phyloP scores from a whole-genome alignment of 2,888 invertebrate species.

The Eutolmus rufibarbis region DNA sequence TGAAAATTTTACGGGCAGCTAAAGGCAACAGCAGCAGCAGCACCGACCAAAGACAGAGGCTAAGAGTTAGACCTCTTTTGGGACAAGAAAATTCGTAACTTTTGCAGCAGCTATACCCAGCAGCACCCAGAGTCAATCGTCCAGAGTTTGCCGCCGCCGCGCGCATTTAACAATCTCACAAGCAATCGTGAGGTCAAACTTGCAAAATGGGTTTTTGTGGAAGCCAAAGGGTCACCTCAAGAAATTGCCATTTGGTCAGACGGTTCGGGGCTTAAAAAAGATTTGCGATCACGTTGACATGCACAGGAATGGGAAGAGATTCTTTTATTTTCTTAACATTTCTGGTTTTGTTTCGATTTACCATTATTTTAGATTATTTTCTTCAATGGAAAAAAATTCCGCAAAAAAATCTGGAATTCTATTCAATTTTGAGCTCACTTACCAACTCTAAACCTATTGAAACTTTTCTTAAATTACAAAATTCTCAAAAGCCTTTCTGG shows the following conservation, averaged over 20 bases:
- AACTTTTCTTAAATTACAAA: not conserved
- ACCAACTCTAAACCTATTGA: not conserved
- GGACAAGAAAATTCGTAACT: not conserved
- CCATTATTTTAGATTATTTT: too few relatives aligned
- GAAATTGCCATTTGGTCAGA: slow-evolving; percentile 22
- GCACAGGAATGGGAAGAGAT: not conserved
- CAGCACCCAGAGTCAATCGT: not conserved
- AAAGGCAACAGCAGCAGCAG: too few relatives aligned
- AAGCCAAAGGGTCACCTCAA: slow-evolving; percentile 24
- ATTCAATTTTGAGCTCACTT: not conserved
- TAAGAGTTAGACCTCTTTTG: not conserved
- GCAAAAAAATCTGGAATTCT: not conserved
- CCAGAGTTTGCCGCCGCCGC: not conserved
- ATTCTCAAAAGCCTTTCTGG: not conserved
- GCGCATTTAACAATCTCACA: slow-evolving; percentile 3
- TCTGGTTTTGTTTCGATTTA: not conserved
- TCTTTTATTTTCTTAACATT: not conserved
- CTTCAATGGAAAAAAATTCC: too few relatives aligned
- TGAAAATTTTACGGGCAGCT: not conserved
- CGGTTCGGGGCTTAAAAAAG: not conserved
- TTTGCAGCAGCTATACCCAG: not conserved
- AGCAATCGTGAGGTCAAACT: slow-evolving; percentile 36
- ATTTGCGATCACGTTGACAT: slow-evolving; percentile 25
- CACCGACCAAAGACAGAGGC: not conserved
- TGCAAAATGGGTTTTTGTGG: slow-evolving; percentile 17